phyloP scores from a whole-genome alignment of 2,888 invertebrate species.

The Hydrotaea cyrtoneurina region DNA sequence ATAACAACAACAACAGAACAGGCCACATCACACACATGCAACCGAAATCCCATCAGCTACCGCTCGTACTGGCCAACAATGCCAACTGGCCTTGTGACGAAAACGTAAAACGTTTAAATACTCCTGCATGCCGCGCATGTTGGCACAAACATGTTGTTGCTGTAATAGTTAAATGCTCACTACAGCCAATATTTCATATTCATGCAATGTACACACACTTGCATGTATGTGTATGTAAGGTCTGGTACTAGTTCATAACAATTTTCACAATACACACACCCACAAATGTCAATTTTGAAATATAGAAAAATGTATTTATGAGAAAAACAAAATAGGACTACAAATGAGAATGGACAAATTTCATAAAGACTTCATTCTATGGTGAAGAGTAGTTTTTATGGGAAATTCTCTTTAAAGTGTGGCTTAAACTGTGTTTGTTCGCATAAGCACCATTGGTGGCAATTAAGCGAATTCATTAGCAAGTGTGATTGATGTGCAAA shows the following conservation, averaged over 20 bases:
- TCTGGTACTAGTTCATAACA: neutral
- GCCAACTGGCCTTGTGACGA: slow-evolving; percentile 8
- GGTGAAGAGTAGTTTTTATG: too few species aligned
- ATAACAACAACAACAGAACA: too few species aligned
- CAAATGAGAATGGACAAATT: too few species aligned
- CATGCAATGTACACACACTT: neutral
- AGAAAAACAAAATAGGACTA: neutral
- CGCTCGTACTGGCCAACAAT: neutral
- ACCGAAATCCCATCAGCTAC: neutral
- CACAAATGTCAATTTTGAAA: neutral
- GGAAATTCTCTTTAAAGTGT: too few species aligned
- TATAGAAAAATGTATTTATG: too few species aligned
- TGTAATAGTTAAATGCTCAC: slow-evolving; percentile 3
- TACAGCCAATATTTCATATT: slow-evolving; percentile 10
- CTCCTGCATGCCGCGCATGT: neutral
- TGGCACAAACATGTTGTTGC: neutral
- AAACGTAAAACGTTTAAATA: slow-evolving; percentile 24
- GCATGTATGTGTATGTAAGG: neutral
- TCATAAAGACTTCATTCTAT: too few species aligned
- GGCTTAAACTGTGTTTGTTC: too few species aligned
- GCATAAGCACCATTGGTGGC: too few species aligned
- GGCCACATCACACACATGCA: neutral
- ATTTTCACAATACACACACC: neutral
- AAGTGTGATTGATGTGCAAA: too few species aligned
- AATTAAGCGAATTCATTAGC: too few species aligned